phyloP scores from a whole-genome alignment of 2,888 invertebrate species.

The Tridacna gigas region DNA sequence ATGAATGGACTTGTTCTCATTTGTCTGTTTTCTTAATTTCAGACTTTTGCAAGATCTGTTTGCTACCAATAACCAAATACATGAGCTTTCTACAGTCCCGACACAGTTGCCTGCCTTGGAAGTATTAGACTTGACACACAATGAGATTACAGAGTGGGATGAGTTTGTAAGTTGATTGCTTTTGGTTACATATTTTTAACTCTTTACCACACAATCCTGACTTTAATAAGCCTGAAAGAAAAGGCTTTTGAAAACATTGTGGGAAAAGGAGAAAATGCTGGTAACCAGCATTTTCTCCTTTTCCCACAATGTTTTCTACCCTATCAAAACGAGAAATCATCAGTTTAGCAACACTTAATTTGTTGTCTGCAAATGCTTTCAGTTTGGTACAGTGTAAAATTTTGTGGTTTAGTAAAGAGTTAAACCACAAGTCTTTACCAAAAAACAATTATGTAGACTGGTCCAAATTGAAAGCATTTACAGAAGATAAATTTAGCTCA shows the following conservation, averaged over 20 bases:
- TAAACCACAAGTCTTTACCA: no score
- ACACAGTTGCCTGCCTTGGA: constrained; percentile 74
- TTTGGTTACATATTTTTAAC: not conserved
- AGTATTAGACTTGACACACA: constrained; percentile 73
- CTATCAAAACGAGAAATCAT: no score
- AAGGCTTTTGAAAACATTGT: not conserved
- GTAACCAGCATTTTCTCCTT: not conserved
- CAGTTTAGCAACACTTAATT: no score
- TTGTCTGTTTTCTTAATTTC: constrained; percentile 27
- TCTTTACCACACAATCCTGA: not conserved
- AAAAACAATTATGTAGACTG: no score
- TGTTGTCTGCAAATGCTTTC: no score
- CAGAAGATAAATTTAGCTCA: no score
- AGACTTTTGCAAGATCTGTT: constrained; percentile 76
- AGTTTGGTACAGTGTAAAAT: no score
- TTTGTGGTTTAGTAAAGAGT: no score
- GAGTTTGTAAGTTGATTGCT: constrained; percentile 72
- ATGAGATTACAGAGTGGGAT: constrained; percentile 72
- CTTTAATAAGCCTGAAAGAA: not conserved
- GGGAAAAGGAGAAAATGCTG: not conserved
- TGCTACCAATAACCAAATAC: constrained; percentile 70
- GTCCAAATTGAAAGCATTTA: no score
- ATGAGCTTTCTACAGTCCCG: constrained; percentile 68
- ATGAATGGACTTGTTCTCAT: no score
- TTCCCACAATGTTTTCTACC: not conserved